phyloP scores from a whole-genome alignment of 2,113 vertebrate genomes.

The Chrysochloris asiatica region DNA sequence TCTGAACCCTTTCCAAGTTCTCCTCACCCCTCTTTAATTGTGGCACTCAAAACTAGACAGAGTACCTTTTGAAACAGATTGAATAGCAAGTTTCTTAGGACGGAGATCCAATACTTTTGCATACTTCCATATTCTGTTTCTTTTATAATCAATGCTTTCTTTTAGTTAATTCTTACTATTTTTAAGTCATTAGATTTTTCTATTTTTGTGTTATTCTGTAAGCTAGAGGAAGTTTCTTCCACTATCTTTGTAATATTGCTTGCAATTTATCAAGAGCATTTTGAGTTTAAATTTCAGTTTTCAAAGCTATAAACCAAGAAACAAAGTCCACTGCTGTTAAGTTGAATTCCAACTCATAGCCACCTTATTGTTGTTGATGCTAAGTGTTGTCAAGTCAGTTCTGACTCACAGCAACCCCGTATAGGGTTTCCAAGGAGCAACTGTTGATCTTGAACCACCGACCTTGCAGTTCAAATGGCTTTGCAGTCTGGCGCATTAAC shows the following conservation, averaged over 20 bases:
- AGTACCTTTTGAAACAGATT: slow-evolving; percentile 22
- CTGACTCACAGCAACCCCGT: too few relatives aligned
- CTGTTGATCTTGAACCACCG: too few relatives aligned
- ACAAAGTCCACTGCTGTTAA: background rate
- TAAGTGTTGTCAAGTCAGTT: too few relatives aligned
- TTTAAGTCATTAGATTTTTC: background rate
- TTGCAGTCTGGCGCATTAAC: too few relatives aligned
- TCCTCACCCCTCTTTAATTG: slow-evolving; percentile 44
- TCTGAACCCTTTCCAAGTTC: slow-evolving; percentile 66
- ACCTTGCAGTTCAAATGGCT: too few relatives aligned
- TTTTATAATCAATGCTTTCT: slow-evolving; percentile 5
- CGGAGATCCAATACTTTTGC: background rate
- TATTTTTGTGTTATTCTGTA: slow-evolving; percentile 17
- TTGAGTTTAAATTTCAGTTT: slow-evolving; percentile 46
- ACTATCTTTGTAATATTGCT: background rate
- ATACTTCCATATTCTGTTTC: background rate
- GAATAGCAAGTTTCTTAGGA: slow-evolving; percentile 21
- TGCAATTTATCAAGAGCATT: background rate
- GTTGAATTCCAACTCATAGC: background rate
- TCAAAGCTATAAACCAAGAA: background rate
- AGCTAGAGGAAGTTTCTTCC: background rate
- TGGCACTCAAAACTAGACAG: background rate
- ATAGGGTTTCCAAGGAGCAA: too few relatives aligned
- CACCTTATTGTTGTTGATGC: too few relatives aligned
- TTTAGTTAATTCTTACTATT: background rate